Conservation (phyloP, 2,113 vertebrate genomes). For the Chaenogobius annularis region DNA sequence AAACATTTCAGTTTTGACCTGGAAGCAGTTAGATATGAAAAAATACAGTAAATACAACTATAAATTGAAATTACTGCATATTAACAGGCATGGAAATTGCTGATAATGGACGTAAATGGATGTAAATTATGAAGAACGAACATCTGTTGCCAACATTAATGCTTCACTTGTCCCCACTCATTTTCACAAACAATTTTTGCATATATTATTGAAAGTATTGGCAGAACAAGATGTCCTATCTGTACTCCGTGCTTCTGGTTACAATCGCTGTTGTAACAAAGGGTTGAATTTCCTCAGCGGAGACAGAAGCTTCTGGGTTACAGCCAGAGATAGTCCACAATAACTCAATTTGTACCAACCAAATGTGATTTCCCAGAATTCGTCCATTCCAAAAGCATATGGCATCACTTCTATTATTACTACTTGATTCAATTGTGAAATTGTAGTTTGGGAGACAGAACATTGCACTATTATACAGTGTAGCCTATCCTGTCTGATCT, state of each 20-base stretch:
- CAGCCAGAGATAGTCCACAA: neutral
- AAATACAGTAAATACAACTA: neutral
- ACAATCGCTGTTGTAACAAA: neutral
- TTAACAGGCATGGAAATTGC: neutral
- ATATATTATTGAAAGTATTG: neutral
- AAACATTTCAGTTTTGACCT: neutral
- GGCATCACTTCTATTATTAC: neutral
- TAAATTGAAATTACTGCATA: neutral
- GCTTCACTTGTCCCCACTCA: neutral
- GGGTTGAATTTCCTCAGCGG: neutral
- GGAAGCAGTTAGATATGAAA: neutral
- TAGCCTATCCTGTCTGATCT: too few relatives aligned
- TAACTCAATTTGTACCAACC: neutral
- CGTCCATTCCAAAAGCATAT: neutral
- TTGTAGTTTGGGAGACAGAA: neutral
- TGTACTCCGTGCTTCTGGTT: neutral
- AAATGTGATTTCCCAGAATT: conserved; percentile 7
- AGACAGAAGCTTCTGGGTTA: neutral
- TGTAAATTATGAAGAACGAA: neutral
- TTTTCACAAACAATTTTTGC: neutral
- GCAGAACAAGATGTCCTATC: neutral
- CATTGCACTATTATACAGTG: neutral
- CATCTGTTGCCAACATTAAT: neutral
- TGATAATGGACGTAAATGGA: too few relatives aligned
- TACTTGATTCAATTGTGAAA: neutral